A percentile compares a stretch with the other conserved stretches of the same genome.
These are phyloP conservation scores for Smittia aterrima DNA, from an alignment of 2,888 invertebrate species.

Conservation along the genomic window DNA sequence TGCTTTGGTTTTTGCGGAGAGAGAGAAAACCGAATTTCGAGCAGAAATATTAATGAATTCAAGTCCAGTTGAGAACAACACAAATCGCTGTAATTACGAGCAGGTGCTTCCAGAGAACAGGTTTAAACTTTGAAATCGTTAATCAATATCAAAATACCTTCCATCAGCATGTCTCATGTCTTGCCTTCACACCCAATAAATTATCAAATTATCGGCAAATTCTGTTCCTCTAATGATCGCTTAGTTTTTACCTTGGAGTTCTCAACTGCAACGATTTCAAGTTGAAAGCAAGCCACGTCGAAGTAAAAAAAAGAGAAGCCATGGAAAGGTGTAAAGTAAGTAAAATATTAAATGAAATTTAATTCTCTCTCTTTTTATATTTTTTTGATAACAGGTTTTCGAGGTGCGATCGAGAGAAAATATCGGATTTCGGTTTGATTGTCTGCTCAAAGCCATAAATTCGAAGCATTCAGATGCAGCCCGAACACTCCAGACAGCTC, in stretches of 20 bases:
- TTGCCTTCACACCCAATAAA: conserved; percentile 38
- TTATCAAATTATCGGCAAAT: conserved; percentile 33
- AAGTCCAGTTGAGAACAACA: too few species aligned
- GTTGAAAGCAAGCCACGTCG: neutral
- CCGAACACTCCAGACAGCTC: neutral
- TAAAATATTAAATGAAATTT: conserved; percentile 12
- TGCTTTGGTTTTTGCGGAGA: too few species aligned
- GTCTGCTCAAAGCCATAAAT: neutral
- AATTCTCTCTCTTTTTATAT: conserved; percentile 6
- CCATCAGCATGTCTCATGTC: conserved; percentile 14
- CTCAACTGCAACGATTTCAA: neutral
- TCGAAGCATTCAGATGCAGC: neutral
- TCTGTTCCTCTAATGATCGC: neutral
- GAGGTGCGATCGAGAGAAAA: neutral
- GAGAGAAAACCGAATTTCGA: too few species aligned
- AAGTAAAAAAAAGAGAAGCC: conserved; percentile 25
- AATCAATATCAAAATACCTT: conserved; percentile 24
- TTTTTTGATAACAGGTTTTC: conserved; percentile 35
- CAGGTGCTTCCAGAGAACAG: neutral
- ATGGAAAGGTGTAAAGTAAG: conserved; percentile 33
- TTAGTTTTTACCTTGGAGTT: neutral
- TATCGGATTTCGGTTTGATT: conserved; percentile 10
- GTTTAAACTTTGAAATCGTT: conserved; percentile 16
- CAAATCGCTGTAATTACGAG: neutral
- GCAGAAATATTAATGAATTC: too few species aligned